Conservation (phyloP, 1,140 invertebrate species). For the Ceratosolen fusciceps region DNA sequence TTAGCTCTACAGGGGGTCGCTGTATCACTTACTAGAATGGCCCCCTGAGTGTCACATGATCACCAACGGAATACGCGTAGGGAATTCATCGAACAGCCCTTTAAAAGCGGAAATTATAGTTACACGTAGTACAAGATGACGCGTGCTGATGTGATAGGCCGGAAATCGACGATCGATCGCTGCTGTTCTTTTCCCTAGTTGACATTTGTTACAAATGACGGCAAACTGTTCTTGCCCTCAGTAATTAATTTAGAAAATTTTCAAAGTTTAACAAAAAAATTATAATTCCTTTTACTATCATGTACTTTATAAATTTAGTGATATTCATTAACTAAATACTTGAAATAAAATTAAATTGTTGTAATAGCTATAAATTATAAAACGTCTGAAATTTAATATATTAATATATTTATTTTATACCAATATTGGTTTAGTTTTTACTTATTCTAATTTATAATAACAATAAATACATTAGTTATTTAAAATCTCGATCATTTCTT, state of each 20-base stretch:
- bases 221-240: neutral
- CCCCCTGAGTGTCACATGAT: constrained; percentile 41
- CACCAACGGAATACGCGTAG: neutral
- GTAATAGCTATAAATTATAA: too few relatives aligned
- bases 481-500: too few relatives aligned
- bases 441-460: too few relatives aligned
- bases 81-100: neutral
- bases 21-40: constrained; percentile 63
- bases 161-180: constrained; percentile 64
- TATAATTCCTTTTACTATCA: neutral
- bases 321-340: neutral
- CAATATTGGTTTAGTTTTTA: too few relatives aligned
- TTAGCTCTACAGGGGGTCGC: constrained; percentile 5
- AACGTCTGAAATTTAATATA: too few relatives aligned
- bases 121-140: constrained; percentile 66
- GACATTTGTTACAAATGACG: neutral
- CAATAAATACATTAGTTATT: too few relatives aligned
- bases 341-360: neutral
- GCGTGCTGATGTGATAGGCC: constrained; percentile 65
- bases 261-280: neutral
- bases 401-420: too few relatives aligned
- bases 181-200: neutral
- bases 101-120: constrained; percentile 66
- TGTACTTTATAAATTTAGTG: neutral
- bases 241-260: neutral